Evolutionary conservation across 2,113 vertebrate species (phyloP), one percentile per base, ranked within the genome.

Genomic region (Dermatemys mawii): DNA sequence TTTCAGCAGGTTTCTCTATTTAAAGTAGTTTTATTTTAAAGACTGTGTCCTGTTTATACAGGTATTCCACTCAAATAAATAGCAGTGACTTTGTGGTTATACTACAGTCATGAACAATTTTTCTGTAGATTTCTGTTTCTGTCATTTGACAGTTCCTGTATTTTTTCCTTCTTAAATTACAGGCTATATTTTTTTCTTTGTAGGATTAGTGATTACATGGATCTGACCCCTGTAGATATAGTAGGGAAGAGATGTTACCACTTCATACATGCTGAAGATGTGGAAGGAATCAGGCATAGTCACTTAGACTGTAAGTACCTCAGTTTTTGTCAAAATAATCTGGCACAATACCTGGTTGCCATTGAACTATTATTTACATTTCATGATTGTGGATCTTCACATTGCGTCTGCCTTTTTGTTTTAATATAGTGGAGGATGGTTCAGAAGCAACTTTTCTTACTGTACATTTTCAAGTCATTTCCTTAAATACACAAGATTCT

Each of bases 131-230:
- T 83, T 89, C 53, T 73, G 26, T 82, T 91, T 92, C 91, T 89
- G 54, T 93, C 27, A 79, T 78, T 93, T 92, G 78, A 92, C 73
- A 70, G 27, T 94, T 87, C 67, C 87, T 88, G 1, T 83, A 29
- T 93, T 91, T 75, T 90, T 91, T 88, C n/a, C 73, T 94, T 94
- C 89, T 96, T 95, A 78, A 97, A 94, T 96, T 90, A 96, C 53
- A 81, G 83, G 24, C 87, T 96, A 10, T 92, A 29, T 87, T 92
- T 97, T 97, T 94, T 93, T 51, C 53, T 89, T 97, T 97, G 57
- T 96, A 99, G 99, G 98, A 99, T 99, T 98, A 99, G 98, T 41
- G 99, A 99, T 98, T 99, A 99, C 97, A 99, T 99, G 99, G 99
- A 99, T 97, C 98, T 99, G 98, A 99, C 99, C 78, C 98, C 99